These are phyloP conservation scores for Neodon shergylaensis DNA, from an alignment of 2,113 vertebrate genomes.

Conservation along the genomic window DNA sequence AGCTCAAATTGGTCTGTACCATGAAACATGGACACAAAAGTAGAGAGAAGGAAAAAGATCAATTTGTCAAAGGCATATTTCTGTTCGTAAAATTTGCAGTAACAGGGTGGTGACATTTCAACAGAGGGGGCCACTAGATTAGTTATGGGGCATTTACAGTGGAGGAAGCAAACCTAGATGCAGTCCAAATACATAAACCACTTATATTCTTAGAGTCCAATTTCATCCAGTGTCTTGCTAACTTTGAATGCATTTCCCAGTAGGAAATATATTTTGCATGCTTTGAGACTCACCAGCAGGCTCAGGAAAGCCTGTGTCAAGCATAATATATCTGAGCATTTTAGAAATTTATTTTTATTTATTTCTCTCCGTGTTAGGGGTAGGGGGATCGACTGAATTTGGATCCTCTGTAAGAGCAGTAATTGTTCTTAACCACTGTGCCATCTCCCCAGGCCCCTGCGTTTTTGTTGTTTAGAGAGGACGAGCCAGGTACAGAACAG, in stretches of 20 bases:
- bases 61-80: not conserved
- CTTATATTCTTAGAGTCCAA: constrained; percentile 50
- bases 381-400: not conserved
- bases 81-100: not conserved
- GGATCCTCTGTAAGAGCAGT: not conserved
- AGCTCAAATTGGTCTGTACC: not conserved
- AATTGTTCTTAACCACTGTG: not conserved
- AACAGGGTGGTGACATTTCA: not conserved
- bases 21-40: not conserved
- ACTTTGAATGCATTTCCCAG: constrained; percentile 30
- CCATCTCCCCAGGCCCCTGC: not conserved
- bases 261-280: constrained; percentile 41
- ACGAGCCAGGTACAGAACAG: not conserved
- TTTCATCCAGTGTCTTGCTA: constrained; percentile 5
- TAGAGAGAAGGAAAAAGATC: not conserved
- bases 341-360: not conserved
- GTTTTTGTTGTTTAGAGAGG: not conserved
- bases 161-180: not conserved
- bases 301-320: not conserved
- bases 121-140: not conserved
- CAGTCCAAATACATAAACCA: constrained; percentile 22
- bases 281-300: not conserved
- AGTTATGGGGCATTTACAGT: constrained; percentile 15
- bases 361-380: not conserved
- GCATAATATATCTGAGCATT: not conserved